Conservation (phyloP, 2,888 invertebrate genomes). For the Microctonus hyperodae region DNA sequence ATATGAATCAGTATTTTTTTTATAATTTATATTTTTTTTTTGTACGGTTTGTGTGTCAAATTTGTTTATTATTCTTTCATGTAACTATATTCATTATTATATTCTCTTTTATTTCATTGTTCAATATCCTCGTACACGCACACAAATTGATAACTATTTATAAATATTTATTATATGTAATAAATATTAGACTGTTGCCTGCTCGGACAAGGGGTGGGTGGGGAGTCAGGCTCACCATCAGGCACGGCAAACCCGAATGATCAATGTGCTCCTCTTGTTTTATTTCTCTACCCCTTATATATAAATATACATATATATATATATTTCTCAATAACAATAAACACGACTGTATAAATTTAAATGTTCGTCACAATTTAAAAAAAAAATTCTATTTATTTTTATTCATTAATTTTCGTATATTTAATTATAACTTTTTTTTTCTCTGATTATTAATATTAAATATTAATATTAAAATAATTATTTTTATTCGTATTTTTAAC, state of each 20-base stretch:
- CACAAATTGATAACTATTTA: conserved; percentile 27
- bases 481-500: conserved; percentile 3
- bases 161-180: conserved; percentile 38
- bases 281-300: background rate
- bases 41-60: conserved; percentile 29
- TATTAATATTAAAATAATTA: background rate
- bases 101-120: conserved; percentile 28
- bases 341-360: too few species aligned
- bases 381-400: too few species aligned
- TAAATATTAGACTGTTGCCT: conserved; percentile 60
- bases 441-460: too few species aligned
- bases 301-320: background rate
- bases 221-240: conserved; percentile 64
- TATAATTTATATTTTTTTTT: background rate
- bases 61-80: conserved; percentile 10
- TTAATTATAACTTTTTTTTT: too few species aligned
- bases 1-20: conserved; percentile 8
- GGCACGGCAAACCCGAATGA: conserved; percentile 62
- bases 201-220: conserved; percentile 62
- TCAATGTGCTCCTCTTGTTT: conserved; percentile 50
- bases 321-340: background rate
- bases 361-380: too few species aligned
- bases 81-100: conserved; percentile 17
- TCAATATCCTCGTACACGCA: conserved; percentile 27
- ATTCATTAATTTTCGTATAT: background rate